phyloP scores from a whole-genome alignment of 1,140 invertebrate genomes.

The Colletes latitarsis region DNA sequence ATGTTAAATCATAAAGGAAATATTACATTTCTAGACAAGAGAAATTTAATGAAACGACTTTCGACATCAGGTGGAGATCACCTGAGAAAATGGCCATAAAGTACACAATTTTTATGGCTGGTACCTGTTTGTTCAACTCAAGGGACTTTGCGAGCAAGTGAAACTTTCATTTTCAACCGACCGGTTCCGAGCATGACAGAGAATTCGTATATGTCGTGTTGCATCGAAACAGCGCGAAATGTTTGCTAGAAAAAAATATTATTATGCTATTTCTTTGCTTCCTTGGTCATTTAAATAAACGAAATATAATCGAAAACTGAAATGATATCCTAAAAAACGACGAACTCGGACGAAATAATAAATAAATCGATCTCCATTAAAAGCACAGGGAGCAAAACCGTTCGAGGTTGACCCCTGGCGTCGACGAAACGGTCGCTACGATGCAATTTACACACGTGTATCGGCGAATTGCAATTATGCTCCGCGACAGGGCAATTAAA shows the following conservation, averaged over 20 bases:
- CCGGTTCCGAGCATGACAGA: not conserved
- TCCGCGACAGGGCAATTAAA: not conserved
- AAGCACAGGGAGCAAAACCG: too few species aligned
- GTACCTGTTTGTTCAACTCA: not conserved
- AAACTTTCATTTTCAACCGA: slow-evolving; percentile 52
- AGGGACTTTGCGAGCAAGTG: not conserved
- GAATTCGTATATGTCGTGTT: not conserved
- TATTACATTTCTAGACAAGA: not conserved
- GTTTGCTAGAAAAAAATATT: too few species aligned
- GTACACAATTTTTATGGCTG: too few species aligned
- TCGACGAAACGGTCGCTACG: too few species aligned
- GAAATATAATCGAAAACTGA: too few species aligned
- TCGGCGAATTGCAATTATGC: not conserved
- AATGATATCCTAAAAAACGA: too few species aligned
- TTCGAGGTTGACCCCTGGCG: too few species aligned
- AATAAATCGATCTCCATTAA: not conserved
- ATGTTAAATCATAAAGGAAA: too few species aligned
- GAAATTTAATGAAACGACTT: not conserved
- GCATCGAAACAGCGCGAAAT: not conserved
- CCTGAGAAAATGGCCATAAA: too few species aligned
- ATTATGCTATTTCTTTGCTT: too few species aligned
- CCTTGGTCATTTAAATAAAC: too few species aligned
- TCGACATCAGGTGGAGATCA: not conserved
- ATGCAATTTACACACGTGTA: too few species aligned
- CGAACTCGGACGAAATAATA: not conserved